Conservation (phyloP, 2,797 vertebrate genomes). For the Helostoma temminkii region DNA sequence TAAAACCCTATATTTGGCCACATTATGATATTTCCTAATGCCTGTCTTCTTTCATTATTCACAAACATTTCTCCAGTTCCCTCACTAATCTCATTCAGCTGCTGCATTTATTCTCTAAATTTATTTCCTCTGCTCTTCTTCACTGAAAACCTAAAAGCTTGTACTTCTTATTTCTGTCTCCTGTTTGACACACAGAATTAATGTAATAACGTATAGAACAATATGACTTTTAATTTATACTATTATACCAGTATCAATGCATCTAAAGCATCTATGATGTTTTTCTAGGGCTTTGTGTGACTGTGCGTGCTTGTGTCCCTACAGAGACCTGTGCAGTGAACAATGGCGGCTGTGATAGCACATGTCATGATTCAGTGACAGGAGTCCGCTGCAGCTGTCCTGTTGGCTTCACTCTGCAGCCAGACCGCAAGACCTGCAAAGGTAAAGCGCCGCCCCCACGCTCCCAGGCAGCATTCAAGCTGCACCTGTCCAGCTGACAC, state of each 20-base stretch:
- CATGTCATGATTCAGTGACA: slow-evolving; percentile 94
- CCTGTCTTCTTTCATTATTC: slow-evolving; percentile 41
- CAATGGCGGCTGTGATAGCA: slow-evolving; percentile 98
- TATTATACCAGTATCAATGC: slow-evolving; percentile 39
- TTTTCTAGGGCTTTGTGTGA: slow-evolving; percentile 51
- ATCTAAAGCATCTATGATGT: slow-evolving; percentile 27
- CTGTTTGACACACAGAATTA: slow-evolving; percentile 32
- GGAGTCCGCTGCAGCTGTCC: slow-evolving; percentile 99
- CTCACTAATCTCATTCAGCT: slow-evolving; percentile 44
- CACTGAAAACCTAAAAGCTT: slow-evolving; percentile 31
- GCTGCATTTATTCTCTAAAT: slow-evolving; percentile 31
- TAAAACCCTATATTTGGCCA: slow-evolving; percentile 35
- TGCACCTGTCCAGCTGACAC: slow-evolving; percentile 46
- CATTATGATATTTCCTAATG: slow-evolving; percentile 41
- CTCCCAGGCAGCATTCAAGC: slow-evolving; percentile 17
- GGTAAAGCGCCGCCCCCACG: slow-evolving; percentile 80
- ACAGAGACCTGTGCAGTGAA: slow-evolving; percentile 98
- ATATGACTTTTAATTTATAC: slow-evolving; percentile 30
- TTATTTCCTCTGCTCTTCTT: slow-evolving; percentile 23
- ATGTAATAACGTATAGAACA: slow-evolving; percentile 24
- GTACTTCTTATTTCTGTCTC: slow-evolving; percentile 32
- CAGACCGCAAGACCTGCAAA: slow-evolving; percentile 97
- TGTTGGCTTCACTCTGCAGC: slow-evolving; percentile 96
- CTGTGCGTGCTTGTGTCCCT: slow-evolving; percentile 58
- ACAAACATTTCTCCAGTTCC: slow-evolving; percentile 24